Evolutionary conservation across 2,113 vertebrate genomes (phyloP).

Genomic region (Nothoprocta perdicaria): DNA sequence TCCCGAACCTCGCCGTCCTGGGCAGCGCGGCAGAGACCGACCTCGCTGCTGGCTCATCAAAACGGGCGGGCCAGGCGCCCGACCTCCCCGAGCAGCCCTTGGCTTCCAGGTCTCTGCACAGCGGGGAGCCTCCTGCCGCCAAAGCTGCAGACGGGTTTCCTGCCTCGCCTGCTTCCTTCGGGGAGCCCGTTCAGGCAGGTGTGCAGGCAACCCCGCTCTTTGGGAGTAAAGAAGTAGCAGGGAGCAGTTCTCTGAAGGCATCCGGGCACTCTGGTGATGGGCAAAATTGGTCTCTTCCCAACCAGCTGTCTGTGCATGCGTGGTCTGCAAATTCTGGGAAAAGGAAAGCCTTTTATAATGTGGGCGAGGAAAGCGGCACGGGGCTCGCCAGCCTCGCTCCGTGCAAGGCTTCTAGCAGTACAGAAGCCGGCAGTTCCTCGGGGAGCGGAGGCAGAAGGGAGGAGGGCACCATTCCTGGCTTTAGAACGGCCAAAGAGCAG

Average conservation of each 20-base stretch:
- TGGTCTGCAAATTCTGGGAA: slow-evolving; percentile 47
- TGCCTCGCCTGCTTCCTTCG: not conserved
- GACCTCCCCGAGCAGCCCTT: not conserved
- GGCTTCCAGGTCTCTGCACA: slow-evolving; percentile 14
- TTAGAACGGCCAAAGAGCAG: slow-evolving; percentile 92
- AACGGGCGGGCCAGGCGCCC: not conserved
- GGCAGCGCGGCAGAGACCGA: not conserved
- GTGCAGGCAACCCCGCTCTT: slow-evolving; percentile 53
- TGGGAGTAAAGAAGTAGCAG: slow-evolving; percentile 42
- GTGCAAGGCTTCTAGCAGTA: slow-evolving; percentile 1
- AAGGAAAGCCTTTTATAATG: slow-evolving; percentile 60
- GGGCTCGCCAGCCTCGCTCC: not conserved
- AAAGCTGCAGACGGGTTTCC: not conserved
- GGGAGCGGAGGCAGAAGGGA: slow-evolving; percentile 47
- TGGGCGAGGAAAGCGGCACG: slow-evolving; percentile 41
- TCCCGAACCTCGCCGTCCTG: slow-evolving; percentile 15
- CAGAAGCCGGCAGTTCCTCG: slow-evolving; percentile 13
- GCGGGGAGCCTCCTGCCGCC: not conserved
- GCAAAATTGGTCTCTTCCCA: slow-evolving; percentile 1
- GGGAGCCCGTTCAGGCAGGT: not conserved
- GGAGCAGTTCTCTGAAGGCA: not conserved
- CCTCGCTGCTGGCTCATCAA: slow-evolving; percentile 31
- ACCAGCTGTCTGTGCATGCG: not conserved
- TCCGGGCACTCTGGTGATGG: not conserved
- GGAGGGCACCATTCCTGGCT: slow-evolving; percentile 72